phyloP scores from a whole-genome alignment of 2,113 vertebrate genomes.

The Aegithalos caudatus region DNA sequence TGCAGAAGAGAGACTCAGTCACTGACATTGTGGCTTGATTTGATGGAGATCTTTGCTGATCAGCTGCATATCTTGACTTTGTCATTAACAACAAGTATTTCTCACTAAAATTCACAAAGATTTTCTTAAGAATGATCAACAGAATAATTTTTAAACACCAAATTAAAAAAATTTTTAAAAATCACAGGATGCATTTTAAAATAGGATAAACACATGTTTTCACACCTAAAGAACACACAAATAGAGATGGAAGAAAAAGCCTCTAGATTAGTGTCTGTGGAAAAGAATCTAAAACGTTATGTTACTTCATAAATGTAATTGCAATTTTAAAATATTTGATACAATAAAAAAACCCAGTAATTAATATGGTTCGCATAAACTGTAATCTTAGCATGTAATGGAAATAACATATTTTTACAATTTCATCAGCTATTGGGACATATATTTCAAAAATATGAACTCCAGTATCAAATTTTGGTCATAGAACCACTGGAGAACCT shows the following conservation, averaged over 20 bases:
- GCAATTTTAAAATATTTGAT: background rate
- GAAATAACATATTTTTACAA: background rate
- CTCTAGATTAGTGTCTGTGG: background rate
- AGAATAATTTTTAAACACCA: background rate
- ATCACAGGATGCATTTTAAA: background rate
- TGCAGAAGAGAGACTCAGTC: background rate
- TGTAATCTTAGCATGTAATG: background rate
- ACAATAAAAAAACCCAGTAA: background rate
- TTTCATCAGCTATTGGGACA: background rate
- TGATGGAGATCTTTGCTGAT: background rate
- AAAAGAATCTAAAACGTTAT: background rate
- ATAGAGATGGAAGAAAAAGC: background rate
- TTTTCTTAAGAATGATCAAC: background rate
- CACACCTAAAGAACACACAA: background rate
- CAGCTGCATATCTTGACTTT: background rate
- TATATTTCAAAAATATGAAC: background rate
- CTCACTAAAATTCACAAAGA: background rate
- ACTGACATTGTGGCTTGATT: background rate
- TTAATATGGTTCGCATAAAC: background rate
- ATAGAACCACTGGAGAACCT: background rate
- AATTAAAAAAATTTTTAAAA: background rate
- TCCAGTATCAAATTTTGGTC: background rate
- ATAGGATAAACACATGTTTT: background rate
- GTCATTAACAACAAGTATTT: background rate
- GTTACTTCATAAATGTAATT: background rate